These are phyloP conservation scores for Melolontha melolontha DNA, from an alignment of 2,888 invertebrate genomes.

Conservation along the genomic window DNA sequence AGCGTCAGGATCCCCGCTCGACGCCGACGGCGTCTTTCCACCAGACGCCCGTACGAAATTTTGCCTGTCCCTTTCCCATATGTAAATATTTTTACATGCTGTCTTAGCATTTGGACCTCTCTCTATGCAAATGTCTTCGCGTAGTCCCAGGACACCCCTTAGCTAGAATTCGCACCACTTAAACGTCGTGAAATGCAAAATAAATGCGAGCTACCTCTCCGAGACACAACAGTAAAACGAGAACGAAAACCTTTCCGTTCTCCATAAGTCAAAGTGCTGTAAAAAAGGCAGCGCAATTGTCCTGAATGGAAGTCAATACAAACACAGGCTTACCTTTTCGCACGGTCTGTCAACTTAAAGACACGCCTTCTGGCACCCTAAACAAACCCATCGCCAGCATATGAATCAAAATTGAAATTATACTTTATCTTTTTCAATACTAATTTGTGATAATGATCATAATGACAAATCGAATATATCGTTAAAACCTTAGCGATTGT, in stretches of 20 bases:
- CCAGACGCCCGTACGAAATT: constrained; percentile 54
- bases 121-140: constrained; percentile 46
- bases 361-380: not conserved
- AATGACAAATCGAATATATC: no score
- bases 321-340: constrained; percentile 30
- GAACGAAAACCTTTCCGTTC: constrained; percentile 21
- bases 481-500: no score
- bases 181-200: constrained; percentile 36
- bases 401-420: constrained; percentile 4
- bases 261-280: constrained; percentile 26
- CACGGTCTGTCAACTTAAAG: constrained; percentile 31
- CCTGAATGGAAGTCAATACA: constrained; percentile 28
- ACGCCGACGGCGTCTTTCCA: constrained; percentile 46
- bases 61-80: constrained; percentile 50
- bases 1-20: constrained; percentile 48
- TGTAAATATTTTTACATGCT: constrained; percentile 54
- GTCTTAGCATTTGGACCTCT: constrained; percentile 45
- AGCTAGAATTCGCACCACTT: constrained; percentile 45
- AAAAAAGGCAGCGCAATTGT: constrained; percentile 17
- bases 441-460: not conserved
- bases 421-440: not conserved
- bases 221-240: constrained; percentile 29
- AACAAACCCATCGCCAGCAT: not conserved
- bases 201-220: constrained; percentile 36
- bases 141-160: constrained; percentile 44